Percentiles rank a stretch among this genome's conserved stretches.
Conservation (phyloP, 2,888 invertebrate genomes). For the Deilephila elpenor region DNA sequence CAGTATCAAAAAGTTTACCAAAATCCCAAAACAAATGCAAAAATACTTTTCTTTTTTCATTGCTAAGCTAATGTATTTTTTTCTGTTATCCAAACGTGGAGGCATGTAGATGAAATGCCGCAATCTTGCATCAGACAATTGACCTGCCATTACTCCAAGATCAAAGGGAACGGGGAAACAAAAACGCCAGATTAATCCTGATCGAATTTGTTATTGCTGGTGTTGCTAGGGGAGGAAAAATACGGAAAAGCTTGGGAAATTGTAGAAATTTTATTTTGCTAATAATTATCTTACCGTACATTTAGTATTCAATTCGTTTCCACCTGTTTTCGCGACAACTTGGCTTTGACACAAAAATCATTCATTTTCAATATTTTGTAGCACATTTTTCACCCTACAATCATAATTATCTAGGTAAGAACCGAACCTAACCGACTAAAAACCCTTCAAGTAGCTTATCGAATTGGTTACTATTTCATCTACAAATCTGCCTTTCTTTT, state of each 20-base stretch:
- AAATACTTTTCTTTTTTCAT: background rate
- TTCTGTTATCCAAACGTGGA: background rate
- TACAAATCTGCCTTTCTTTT: background rate
- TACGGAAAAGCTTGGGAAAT: background rate
- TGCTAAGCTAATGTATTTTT: too few relatives aligned
- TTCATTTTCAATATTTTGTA: too few relatives aligned
- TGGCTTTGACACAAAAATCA: too few relatives aligned
- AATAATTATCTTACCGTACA: background rate
- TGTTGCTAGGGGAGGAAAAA: background rate
- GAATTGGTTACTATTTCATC: background rate
- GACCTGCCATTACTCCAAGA: conserved; percentile 21
- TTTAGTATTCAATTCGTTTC: too few relatives aligned
- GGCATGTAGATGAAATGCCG: background rate
- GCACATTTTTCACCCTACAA: too few relatives aligned
- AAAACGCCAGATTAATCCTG: conserved; percentile 17
- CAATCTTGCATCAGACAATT: conserved; percentile 8
- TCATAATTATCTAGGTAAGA: too few relatives aligned
- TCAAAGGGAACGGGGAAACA: conserved; percentile 16
- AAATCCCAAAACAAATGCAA: too few relatives aligned
- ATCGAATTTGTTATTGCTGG: conserved; percentile 5
- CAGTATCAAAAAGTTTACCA: too few relatives aligned
- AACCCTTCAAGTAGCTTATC: too few relatives aligned
- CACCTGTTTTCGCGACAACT: too few relatives aligned
- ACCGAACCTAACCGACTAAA: too few relatives aligned
- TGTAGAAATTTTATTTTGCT: background rate